phyloP scores from a whole-genome alignment of 2,797 vertebrate genomes.

The Dryobates pubescens region DNA sequence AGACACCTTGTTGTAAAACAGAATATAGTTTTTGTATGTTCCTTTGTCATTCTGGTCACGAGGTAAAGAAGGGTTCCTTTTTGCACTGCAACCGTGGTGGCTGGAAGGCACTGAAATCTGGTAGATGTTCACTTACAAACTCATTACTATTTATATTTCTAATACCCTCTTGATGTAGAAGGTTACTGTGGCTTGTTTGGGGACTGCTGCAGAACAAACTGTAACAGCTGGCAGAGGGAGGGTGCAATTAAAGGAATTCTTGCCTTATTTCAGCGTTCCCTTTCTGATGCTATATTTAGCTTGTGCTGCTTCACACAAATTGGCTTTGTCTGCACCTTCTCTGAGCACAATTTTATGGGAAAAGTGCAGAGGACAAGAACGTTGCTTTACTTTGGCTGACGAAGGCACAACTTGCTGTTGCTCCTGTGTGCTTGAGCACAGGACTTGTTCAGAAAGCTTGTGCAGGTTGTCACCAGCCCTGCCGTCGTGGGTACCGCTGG shows the following conservation, averaged over 20 bases:
- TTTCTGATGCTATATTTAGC: slow-evolving; percentile 17
- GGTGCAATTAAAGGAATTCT: background rate
- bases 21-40: background rate
- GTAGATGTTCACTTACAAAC: background rate
- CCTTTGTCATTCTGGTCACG: background rate
- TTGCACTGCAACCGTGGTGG: background rate
- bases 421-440: background rate
- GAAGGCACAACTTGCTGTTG: background rate
- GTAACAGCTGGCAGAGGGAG: background rate
- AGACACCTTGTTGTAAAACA: background rate
- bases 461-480: background rate
- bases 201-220: slow-evolving; percentile 13
- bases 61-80: background rate
- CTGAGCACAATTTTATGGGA: fast-evolving
- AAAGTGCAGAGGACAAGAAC: background rate
- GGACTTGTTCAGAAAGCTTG: background rate
- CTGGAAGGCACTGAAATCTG: background rate
- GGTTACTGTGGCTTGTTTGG: background rate
- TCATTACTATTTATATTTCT: slow-evolving; percentile 41
- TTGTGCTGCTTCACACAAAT: background rate
- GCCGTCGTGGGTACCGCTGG: background rate
- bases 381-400: background rate
- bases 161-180: slow-evolving; percentile 15
- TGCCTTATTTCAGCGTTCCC: background rate
- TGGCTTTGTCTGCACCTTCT: background rate